Conservation (phyloP, 2,797 vertebrate genomes). For the Manis pentadactyla region DNA sequence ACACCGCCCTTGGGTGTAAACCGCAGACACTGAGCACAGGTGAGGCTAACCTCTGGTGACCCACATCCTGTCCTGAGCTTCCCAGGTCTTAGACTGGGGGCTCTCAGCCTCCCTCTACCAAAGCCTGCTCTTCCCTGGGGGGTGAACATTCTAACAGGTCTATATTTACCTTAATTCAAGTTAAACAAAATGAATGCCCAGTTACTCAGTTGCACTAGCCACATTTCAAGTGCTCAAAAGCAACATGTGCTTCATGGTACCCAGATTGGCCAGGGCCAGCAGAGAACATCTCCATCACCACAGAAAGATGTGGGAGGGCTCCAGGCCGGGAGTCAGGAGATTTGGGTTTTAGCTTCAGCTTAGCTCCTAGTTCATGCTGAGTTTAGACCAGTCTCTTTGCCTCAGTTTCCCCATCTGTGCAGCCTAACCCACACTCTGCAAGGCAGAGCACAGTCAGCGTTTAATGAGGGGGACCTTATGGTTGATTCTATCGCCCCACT, state of each 20-base stretch:
- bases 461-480: not conserved
- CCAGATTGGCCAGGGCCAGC: not conserved
- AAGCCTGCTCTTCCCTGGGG: not conserved
- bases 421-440: not conserved
- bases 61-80: not conserved
- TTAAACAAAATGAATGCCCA: slow-evolving; percentile 29
- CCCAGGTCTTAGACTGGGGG: not conserved
- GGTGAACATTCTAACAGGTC: not conserved
- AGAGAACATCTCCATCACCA: not conserved
- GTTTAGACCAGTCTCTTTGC: not conserved
- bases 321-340: not conserved
- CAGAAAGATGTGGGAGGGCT: not conserved
- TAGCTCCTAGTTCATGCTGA: not conserved
- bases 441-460: not conserved
- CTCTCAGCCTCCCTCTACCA: not conserved
- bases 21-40: not conserved
- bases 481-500: not conserved
- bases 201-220: not conserved
- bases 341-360: not conserved
- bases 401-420: not conserved
- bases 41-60: too few relatives aligned
- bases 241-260: too few relatives aligned
- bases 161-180: not conserved
- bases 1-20: not conserved
- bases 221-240: not conserved